A percentile compares a stretch with the other conserved stretches of the same genome.
Conservation (phyloP, 2,888 invertebrate genomes). For the Ophioninae sp. region DNA sequence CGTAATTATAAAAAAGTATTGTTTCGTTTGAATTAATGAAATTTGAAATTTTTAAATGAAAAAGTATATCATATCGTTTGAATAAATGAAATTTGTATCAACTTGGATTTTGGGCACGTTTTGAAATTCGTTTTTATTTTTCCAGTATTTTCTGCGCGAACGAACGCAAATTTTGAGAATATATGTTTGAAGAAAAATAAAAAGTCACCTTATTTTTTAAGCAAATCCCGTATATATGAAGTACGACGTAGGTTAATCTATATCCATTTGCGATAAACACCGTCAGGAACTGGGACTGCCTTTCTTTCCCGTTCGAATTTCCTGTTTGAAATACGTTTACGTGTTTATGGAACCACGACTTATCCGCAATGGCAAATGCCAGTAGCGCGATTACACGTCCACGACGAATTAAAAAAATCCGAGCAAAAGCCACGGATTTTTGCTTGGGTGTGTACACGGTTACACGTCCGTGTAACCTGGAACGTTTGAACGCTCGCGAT, state of each 20-base stretch:
- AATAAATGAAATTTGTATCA: too few relatives aligned
- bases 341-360: background rate
- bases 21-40: too few relatives aligned
- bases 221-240: background rate
- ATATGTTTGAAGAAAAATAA: too few relatives aligned
- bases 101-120: too few relatives aligned
- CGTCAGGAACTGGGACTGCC: constrained; percentile 35
- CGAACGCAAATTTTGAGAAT: too few relatives aligned
- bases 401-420: constrained; percentile 12
- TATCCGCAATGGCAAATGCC: constrained; percentile 23
- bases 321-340: constrained; percentile 34
- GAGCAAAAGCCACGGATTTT: constrained; percentile 2
- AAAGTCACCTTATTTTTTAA: too few relatives aligned
- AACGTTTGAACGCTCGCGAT: constrained; percentile 22
- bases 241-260: constrained; percentile 20
- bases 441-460: background rate
- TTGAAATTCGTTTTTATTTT: too few relatives aligned
- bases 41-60: too few relatives aligned
- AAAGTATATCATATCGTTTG: too few relatives aligned
- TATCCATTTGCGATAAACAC: constrained; percentile 32
- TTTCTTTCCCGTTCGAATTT: constrained; percentile 46
- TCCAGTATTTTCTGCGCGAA: too few relatives aligned
- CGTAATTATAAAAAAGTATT: too few relatives aligned
- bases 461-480: constrained; percentile 10
- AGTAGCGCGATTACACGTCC: constrained; percentile 6